These are phyloP conservation scores for Urocitellus parryii DNA, from an alignment of 2,113 vertebrate species.

Conservation along the genomic window DNA sequence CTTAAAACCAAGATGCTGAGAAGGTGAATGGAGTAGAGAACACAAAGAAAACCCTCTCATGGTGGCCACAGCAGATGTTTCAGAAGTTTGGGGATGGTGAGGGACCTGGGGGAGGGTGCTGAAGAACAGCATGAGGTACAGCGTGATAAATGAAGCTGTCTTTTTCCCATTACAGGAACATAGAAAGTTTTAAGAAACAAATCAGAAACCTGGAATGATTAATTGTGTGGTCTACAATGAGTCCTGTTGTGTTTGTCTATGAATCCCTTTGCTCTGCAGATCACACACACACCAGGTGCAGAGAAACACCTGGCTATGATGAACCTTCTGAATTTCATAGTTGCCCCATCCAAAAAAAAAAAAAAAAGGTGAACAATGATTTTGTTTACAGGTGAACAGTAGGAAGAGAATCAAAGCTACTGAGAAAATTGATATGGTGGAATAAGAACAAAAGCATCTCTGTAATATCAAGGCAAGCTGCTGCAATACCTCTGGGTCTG, in stretches of 20 bases:
- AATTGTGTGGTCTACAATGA: constrained; percentile 72
- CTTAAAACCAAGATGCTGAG: constrained; percentile 33
- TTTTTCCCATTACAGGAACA: constrained; percentile 80
- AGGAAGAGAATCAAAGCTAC: constrained; percentile 10
- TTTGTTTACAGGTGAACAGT: constrained; percentile 57
- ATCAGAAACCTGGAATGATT: constrained; percentile 81
- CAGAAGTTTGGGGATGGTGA: constrained; percentile 39
- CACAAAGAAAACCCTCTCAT: neutral
- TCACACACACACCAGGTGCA: constrained; percentile 64
- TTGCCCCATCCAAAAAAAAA: neutral
- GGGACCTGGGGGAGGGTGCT: constrained; percentile 30
- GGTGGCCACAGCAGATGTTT: constrained; percentile 75
- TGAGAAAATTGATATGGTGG: neutral
- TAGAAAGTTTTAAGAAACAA: constrained; percentile 79
- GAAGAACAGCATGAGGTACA: constrained; percentile 50
- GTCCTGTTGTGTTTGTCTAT: constrained; percentile 72
- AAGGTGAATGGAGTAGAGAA: neutral
- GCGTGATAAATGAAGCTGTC: constrained; percentile 80
- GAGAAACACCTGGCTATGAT: constrained; percentile 67
- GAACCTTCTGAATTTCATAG: constrained; percentile 50
- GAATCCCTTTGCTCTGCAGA: constrained; percentile 71
- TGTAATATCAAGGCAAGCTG: neutral
- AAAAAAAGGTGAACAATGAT: neutral
- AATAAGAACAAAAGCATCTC: neutral
- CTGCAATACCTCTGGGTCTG: neutral